Conservation (phyloP, 92 coral and sea anemone genomes). For the Ricordea florida region DNA sequence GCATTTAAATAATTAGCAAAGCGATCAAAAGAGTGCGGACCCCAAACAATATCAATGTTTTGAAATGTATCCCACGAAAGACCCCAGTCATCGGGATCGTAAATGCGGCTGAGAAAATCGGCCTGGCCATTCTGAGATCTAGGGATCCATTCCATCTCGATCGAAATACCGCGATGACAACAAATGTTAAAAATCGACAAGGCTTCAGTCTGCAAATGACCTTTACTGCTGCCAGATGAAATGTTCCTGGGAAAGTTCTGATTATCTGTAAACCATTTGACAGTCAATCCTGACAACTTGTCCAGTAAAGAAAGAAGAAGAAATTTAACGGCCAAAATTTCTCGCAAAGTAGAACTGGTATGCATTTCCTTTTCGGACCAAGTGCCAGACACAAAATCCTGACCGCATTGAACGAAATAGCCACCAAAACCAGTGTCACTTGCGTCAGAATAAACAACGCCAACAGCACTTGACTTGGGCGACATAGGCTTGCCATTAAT, state of each 20-base stretch:
- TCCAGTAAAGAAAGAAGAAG: conserved; percentile 51
- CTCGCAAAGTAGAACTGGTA: conserved; percentile 36
- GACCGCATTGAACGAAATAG: conserved; percentile 59
- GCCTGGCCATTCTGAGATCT: no score
- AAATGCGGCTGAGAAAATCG: conserved; percentile 47
- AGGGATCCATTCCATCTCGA: conserved; percentile 40
- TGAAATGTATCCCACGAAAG: conserved; percentile 14
- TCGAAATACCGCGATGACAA: conserved; percentile 3
- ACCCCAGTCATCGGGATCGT: conserved; percentile 63
- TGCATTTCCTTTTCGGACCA: conserved; percentile 48
- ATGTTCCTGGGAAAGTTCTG: conserved; percentile 61
- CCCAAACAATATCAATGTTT: conserved; percentile 40
- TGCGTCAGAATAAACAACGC: conserved; percentile 61
- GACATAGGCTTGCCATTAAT: conserved; percentile 52
- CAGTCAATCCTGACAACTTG: no score
- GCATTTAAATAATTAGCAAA: no score
- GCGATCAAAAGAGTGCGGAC: conserved; percentile 59
- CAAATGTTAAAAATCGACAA: conserved; percentile 20
- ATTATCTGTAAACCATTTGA: conserved; percentile 69
- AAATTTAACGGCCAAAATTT: conserved; percentile 62
- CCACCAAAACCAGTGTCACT: conserved; percentile 66
- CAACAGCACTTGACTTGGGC: conserved; percentile 69
- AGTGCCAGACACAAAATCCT: conserved; percentile 41
- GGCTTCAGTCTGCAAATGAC: conserved; percentile 11
- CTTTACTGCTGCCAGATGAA: conserved; percentile 48